Conservation (phyloP, 2,797 vertebrate species). For the Characodon lateralis region DNA sequence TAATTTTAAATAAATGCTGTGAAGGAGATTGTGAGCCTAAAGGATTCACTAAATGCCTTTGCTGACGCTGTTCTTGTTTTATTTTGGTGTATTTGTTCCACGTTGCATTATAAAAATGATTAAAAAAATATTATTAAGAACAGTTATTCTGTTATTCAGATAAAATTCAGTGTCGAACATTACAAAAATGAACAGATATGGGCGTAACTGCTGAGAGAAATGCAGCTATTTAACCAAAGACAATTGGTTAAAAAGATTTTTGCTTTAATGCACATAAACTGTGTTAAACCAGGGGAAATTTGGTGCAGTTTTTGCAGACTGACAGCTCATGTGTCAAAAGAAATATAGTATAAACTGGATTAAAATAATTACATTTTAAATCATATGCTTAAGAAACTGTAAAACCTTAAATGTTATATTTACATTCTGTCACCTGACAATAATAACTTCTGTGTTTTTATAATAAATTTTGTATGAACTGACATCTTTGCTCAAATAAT, state of each 20-base stretch:
- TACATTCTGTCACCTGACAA: constrained; percentile 20
- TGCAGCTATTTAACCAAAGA: neutral
- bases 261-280: neutral
- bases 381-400: neutral
- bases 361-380: neutral
- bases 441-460: constrained; percentile 11
- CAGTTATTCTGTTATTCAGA: neutral
- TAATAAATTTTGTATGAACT: constrained; percentile 41
- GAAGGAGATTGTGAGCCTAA: neutral
- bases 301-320: neutral
- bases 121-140: too few relatives aligned
- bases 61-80: neutral
- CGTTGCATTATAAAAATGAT: neutral
- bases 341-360: neutral
- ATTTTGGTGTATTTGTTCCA: neutral
- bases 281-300: neutral
- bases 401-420: neutral
- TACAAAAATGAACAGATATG: neutral
- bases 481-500: constrained; percentile 9
- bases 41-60: neutral
- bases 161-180: neutral
- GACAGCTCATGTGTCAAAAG: neutral
- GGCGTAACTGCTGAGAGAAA: neutral
- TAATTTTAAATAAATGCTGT: neutral
- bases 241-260: neutral